Percentiles rank a stretch among this genome's conserved stretches.
Conservation (phyloP, 2,888 invertebrate genomes). For the Rhingia rostrata region DNA sequence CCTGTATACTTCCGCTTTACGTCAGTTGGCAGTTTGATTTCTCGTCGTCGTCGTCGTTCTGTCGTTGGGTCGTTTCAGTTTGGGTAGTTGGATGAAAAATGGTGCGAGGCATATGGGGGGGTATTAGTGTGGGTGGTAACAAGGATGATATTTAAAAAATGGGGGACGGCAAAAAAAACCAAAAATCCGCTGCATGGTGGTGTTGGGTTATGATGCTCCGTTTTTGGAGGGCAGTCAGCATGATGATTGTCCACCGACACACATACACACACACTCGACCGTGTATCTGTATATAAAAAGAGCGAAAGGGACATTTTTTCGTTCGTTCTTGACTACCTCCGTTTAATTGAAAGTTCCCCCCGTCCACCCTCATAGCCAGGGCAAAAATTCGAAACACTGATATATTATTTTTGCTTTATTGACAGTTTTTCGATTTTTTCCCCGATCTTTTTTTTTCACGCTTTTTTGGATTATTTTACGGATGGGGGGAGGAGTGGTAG, state of each 20-base stretch:
- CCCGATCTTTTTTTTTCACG: no score
- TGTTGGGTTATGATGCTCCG: slow-evolving; percentile 56
- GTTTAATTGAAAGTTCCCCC: slow-evolving; percentile 46
- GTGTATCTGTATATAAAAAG: neutral
- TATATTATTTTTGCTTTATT: slow-evolving; percentile 73
- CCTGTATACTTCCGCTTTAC: slow-evolving; percentile 67
- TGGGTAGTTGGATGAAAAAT: slow-evolving; percentile 5
- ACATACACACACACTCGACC: slow-evolving; percentile 18
- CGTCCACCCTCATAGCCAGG: slow-evolving; percentile 10
- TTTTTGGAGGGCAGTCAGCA: slow-evolving; percentile 69
- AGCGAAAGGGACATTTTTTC: slow-evolving; percentile 33
- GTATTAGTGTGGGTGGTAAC: neutral
- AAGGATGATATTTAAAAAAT: slow-evolving; percentile 22
- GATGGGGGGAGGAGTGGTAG: slow-evolving; percentile 10
- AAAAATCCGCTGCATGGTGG: slow-evolving; percentile 22
- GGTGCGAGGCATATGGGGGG: slow-evolving; percentile 4
- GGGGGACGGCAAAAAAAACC: slow-evolving; percentile 32
- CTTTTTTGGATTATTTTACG: slow-evolving; percentile 8
- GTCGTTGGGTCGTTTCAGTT: slow-evolving; percentile 6
- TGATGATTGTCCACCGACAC: slow-evolving; percentile 64
- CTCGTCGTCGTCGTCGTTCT: slow-evolving; percentile 42
- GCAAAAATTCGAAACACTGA: slow-evolving; percentile 49
- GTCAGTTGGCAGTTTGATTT: slow-evolving; percentile 73
- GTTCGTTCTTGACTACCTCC: neutral
- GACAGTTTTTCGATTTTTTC: slow-evolving; percentile 68